Evolutionary conservation across 2,888 invertebrate species (phyloP).

Genomic region (Leptura quadrifasciata): DNA sequence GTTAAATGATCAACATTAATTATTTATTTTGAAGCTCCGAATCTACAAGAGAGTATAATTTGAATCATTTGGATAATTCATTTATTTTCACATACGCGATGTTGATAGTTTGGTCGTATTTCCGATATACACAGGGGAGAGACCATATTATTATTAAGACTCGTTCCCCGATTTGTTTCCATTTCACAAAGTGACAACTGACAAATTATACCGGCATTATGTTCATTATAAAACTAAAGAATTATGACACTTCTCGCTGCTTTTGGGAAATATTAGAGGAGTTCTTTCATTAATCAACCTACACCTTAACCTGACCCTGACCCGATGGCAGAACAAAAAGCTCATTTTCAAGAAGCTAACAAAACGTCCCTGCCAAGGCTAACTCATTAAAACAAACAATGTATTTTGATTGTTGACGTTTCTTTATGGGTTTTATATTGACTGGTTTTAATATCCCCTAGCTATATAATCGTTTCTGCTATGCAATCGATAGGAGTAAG

Average conservation of each 20-base stretch:
- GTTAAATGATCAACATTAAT: too few species aligned
- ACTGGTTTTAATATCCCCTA: neutral
- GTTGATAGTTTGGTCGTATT: too few species aligned
- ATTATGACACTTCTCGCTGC: constrained; percentile 19
- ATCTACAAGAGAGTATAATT: too few species aligned
- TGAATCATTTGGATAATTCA: too few species aligned
- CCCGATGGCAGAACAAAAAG: neutral
- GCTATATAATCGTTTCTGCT: neutral
- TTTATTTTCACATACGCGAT: too few species aligned
- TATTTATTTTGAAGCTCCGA: too few species aligned
- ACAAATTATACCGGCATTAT: neutral
- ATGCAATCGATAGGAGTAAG: neutral
- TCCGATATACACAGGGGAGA: too few species aligned
- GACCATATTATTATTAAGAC: neutral
- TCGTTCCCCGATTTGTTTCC: neutral
- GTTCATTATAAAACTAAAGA: constrained; percentile 21
- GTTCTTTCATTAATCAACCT: constrained; percentile 27
- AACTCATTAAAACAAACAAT: neutral
- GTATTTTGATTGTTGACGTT: constrained; percentile 4
- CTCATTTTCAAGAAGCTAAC: neutral
- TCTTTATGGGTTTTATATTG: neutral
- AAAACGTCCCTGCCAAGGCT: neutral
- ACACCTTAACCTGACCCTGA: constrained; percentile 6
- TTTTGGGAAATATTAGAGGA: neutral
- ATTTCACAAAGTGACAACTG: constrained; percentile 1